Evolutionary conservation across 2,888 invertebrate species (phyloP).

Genomic region (Geophilus truncorum): DNA sequence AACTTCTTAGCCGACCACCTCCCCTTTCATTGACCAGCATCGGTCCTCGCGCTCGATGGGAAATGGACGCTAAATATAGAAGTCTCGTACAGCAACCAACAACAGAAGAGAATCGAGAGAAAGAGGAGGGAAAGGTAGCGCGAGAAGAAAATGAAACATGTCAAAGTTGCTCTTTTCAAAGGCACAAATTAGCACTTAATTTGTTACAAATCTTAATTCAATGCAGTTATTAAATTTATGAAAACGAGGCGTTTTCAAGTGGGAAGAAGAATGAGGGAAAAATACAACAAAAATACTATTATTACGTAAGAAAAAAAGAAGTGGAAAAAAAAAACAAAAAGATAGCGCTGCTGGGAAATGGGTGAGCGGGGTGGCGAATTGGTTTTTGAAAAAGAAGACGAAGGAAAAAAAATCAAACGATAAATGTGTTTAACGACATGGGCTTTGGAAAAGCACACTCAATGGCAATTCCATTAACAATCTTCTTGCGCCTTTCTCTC

Average conservation of each 20-base stretch:
- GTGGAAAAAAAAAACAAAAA: too few relatives aligned
- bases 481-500: conserved; percentile 15
- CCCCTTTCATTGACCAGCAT: conserved; percentile 3
- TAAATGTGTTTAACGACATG: conserved; percentile 13
- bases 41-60: conserved; percentile 7
- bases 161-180: not conserved
- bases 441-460: conserved; percentile 11
- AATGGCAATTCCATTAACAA: conserved; percentile 13
- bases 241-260: too few relatives aligned
- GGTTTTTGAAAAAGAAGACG: not conserved
- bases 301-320: too few relatives aligned
- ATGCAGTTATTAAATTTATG: not conserved
- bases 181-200: conserved; percentile 1
- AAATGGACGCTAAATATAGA: conserved; percentile 11
- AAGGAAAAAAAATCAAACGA: not conserved
- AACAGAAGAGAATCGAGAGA: not conserved
- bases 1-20: not conserved
- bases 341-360: too few relatives aligned
- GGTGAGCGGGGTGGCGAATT: too few relatives aligned
- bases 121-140: not conserved
- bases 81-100: not conserved
- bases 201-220: not conserved
- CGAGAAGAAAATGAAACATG: not conserved
- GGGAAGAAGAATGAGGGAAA: too few relatives aligned
- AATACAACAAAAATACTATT: too few relatives aligned